A percentile compares a stretch with the other conserved stretches of the same genome.
phyloP scores from a whole-genome alignment of 2,113 vertebrate genomes.

The Callaeas wilsoni region DNA sequence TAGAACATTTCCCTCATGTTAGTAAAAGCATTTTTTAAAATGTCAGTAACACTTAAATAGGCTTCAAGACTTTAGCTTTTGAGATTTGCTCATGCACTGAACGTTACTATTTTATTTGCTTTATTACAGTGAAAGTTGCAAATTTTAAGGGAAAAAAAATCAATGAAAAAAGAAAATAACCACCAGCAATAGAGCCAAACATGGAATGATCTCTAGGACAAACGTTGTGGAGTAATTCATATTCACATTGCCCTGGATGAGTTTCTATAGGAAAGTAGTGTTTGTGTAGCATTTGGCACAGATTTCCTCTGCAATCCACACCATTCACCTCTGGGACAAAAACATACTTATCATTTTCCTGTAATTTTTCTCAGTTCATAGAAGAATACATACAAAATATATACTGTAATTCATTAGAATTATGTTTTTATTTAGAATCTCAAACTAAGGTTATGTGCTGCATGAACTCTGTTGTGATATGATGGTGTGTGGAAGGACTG shows the following conservation, averaged over 20 bases:
- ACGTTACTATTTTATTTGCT: neutral
- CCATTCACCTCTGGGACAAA: neutral
- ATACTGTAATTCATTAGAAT: neutral
- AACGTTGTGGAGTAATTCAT: neutral
- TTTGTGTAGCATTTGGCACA: neutral
- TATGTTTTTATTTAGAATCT: neutral
- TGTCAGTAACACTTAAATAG: neutral
- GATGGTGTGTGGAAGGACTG: neutral
- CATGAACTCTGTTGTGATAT: neutral
- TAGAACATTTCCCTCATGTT: neutral
- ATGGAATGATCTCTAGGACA: neutral
- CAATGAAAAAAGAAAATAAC: neutral
- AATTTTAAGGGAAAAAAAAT: neutral
- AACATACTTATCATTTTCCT: neutral
- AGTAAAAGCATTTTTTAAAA: neutral
- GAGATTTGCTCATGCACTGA: neutral
- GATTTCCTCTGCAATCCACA: neutral
- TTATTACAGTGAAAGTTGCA: neutral
- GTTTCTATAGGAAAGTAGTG: neutral
- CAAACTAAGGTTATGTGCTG: neutral
- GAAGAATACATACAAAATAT: neutral
- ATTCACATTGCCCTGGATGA: neutral
- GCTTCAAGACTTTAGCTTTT: neutral
- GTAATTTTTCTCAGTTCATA: neutral
- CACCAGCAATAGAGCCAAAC: neutral